Percentiles rank a stretch among this genome's conserved stretches.
Evolutionary conservation across 2,797 vertebrate species (phyloP).

Genomic region (Triplophysa bombifrons): DNA sequence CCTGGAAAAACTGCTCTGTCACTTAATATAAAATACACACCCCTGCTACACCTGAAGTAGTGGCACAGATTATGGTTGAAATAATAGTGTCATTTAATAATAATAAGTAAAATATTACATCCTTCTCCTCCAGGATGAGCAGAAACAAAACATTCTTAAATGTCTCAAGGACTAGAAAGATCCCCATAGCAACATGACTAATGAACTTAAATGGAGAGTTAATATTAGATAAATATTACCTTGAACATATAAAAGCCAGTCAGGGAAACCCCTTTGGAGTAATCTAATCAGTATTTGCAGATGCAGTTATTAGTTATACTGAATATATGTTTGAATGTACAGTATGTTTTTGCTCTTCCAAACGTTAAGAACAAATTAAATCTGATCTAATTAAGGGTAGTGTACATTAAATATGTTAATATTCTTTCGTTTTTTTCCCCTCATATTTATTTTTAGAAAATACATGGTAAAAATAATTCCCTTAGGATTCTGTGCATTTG

Average conservation of each 20-base stretch:
- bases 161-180: not conserved
- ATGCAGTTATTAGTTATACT: not conserved
- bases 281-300: not conserved
- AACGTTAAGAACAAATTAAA: no score
- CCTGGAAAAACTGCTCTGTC: not conserved
- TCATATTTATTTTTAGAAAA: no score
- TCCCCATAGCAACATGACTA: conserved; percentile 7
- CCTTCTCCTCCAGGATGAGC: conserved; percentile 25
- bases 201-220: not conserved
- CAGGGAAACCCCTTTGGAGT: not conserved
- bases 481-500: no score
- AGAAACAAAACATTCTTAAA: not conserved
- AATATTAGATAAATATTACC: conserved; percentile 32
- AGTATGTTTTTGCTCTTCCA: no score
- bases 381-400: no score
- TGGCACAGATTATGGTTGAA: not conserved
- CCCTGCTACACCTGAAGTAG: not conserved
- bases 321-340: no score
- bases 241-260: not conserved
- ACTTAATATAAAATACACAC: not conserved
- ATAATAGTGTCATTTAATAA: not conserved
- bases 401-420: no score
- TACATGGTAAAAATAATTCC: no score
- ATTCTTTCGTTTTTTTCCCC: no score
- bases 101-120: conserved; percentile 58